Base-by-base conservation (phyloP, 2,797 vertebrate species). In the Hybognathus amarus region DNA sequence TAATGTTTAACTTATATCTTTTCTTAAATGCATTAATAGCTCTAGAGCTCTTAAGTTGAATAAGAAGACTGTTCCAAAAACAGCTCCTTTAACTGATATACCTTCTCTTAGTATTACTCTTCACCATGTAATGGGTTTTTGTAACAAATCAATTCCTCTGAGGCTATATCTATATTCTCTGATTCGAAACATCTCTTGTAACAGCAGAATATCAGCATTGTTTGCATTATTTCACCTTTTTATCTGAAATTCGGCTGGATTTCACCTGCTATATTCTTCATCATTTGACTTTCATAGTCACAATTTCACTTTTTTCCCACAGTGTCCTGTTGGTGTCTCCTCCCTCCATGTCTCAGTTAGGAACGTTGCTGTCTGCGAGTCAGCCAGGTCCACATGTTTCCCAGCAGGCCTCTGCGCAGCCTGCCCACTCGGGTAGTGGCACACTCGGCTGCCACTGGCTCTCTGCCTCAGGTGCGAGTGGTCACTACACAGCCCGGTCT, bases 271-370 rank as follows among this genome's bases (percentile, higher is more conserved):
- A 6, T 38, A 61, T 42, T 38, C 33, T 56, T 76, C 6, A 15
- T 76, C 17, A 61, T 61, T 61, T 59, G 17, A 9, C 11, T 64
- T 33, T 22, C 4, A 27, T 6, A 4, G 18, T 64, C 6, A 13
- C 12, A 47, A 33, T 22, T 33, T 24, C 6, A 6, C 7, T 75
- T 59, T 38, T 75, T n/a, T 83, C 10, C 70, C 7, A 4, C 90
- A 99, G 98, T 1, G 96, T 99, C 87, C 96, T 99, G 36, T 92
- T 99, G 79, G 96, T 99, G 9, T 97, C 97, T 1, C 96, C 98
- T 61, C 97, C 98, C 1, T 92, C 97, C 9, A 95, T 99, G 94
- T 96, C 98, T 0, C 97, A 99, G 91, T 95, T 99, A 15, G 97
- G 97, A 83, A 95, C 97, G 0, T 91, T 99, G 90, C 93, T 99